Conservation (phyloP, 2,888 invertebrate genomes). For the Aromia moschata region DNA sequence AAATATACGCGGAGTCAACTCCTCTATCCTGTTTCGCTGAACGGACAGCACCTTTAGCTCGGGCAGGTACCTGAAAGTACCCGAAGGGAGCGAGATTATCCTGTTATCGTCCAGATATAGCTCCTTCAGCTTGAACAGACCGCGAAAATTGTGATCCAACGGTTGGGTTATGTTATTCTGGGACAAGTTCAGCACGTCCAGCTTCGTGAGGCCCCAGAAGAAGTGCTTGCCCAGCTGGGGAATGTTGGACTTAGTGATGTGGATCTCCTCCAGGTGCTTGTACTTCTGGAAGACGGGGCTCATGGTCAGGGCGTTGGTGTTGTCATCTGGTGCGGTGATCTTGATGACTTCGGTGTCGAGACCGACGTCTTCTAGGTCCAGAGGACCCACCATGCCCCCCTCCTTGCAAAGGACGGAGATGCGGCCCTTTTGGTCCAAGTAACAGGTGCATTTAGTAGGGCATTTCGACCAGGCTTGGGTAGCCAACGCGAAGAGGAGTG, state of each 20-base stretch:
- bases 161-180: constrained; percentile 80
- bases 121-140: constrained; percentile 74
- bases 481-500: constrained; percentile 33
- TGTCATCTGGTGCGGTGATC: constrained; percentile 72
- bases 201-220: constrained; percentile 75
- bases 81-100: constrained; percentile 81
- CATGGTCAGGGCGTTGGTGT: constrained; percentile 73
- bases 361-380: constrained; percentile 71
- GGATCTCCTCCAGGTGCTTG: constrained; percentile 72
- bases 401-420: constrained; percentile 68
- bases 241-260: constrained; percentile 79
- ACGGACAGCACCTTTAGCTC: constrained; percentile 74
- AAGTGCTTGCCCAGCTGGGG: constrained; percentile 82
- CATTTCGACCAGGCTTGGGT: constrained; percentile 59
- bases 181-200: constrained; percentile 73
- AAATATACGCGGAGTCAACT: constrained; percentile 77
- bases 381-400: constrained; percentile 71
- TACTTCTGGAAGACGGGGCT: constrained; percentile 73
- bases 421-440: constrained; percentile 68
- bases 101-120: constrained; percentile 80
- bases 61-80: constrained; percentile 72
- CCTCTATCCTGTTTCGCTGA: constrained; percentile 74
- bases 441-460: constrained; percentile 72
- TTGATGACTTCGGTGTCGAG: constrained; percentile 69
- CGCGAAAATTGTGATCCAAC: constrained; percentile 78